Conservation (phyloP, 2,888 invertebrate genomes). For the Perithous albicinctus region DNA sequence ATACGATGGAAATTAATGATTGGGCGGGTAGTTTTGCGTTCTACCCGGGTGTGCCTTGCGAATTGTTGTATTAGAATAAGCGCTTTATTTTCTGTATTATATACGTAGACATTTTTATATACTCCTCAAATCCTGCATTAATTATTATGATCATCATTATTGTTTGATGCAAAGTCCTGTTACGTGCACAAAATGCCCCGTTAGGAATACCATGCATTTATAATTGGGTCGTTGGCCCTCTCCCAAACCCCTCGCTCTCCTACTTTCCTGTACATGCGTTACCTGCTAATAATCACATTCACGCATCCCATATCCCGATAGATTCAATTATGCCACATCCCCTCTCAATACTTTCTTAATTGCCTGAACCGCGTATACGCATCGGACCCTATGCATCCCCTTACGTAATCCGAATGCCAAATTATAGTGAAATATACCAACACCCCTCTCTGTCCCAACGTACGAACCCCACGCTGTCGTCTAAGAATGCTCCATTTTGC, state of each 20-base stretch:
- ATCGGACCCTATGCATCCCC: slow-evolving; percentile 48
- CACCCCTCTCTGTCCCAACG: slow-evolving; percentile 70
- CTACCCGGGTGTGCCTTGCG: slow-evolving; percentile 52
- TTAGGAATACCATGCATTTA: slow-evolving; percentile 63
- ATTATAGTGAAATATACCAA: slow-evolving; percentile 28
- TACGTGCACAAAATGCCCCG: slow-evolving; percentile 54
- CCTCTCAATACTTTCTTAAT: slow-evolving; percentile 35
- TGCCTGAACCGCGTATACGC: slow-evolving; percentile 51
- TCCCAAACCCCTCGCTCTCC: slow-evolving; percentile 24
- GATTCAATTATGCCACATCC: slow-evolving; percentile 52
- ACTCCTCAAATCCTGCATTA: slow-evolving; percentile 51
- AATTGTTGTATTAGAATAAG: slow-evolving; percentile 31
- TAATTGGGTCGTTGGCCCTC: slow-evolving; percentile 55
- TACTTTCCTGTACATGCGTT: slow-evolving; percentile 28
- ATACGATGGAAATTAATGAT: slow-evolving; percentile 50
- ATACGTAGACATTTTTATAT: slow-evolving; percentile 33
- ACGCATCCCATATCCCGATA: slow-evolving; percentile 52
- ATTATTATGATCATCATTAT: slow-evolving; percentile 58
- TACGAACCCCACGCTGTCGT: slow-evolving; percentile 71
- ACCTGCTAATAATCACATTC: slow-evolving; percentile 52
- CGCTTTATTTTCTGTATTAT: slow-evolving; percentile 24
- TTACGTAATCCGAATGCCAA: slow-evolving; percentile 49
- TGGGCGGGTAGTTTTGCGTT: slow-evolving; percentile 53
- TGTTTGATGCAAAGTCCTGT: slow-evolving; percentile 58
- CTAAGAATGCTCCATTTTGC: slow-evolving; percentile 76